These are phyloP conservation scores for Lepidurus apus DNA, from an alignment of 1,140 invertebrate genomes.

Conservation along the genomic window DNA sequence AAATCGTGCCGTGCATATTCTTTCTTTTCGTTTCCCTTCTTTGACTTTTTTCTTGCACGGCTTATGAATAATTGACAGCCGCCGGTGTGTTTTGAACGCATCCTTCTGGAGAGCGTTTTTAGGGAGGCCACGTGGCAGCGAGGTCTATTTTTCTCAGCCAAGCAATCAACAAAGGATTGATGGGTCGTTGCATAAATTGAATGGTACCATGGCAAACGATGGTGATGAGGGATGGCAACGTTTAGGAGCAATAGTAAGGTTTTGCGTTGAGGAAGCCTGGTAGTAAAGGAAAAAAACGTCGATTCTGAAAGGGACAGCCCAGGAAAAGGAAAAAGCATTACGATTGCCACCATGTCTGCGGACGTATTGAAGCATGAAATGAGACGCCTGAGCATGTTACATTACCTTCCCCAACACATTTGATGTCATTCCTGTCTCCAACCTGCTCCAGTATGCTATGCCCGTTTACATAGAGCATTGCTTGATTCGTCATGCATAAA, in stretches of 20 bases:
- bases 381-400: neutral
- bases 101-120: neutral
- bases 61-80: no score
- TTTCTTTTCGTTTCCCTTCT: neutral
- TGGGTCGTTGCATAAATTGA: conserved; percentile 10
- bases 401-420: neutral
- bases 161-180: conserved; percentile 1
- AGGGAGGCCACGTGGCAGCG: neutral
- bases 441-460: neutral
- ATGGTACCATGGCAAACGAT: neutral
- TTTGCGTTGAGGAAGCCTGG: neutral
- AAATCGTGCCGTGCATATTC: neutral
- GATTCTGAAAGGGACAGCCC: neutral
- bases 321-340: neutral
- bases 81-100: no score
- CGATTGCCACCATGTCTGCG: conserved; percentile 8
- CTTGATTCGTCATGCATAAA: neutral
- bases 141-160: neutral
- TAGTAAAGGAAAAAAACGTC: neutral
- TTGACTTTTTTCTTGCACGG: neutral
- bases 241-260: conserved; percentile 5
- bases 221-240: conserved; percentile 1
- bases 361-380: conserved; percentile 19
- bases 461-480: neutral
- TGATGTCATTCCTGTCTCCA: neutral